Evolutionary conservation across 2,113 vertebrate species (phyloP).

Genomic region (Planiliza haematocheilus): DNA sequence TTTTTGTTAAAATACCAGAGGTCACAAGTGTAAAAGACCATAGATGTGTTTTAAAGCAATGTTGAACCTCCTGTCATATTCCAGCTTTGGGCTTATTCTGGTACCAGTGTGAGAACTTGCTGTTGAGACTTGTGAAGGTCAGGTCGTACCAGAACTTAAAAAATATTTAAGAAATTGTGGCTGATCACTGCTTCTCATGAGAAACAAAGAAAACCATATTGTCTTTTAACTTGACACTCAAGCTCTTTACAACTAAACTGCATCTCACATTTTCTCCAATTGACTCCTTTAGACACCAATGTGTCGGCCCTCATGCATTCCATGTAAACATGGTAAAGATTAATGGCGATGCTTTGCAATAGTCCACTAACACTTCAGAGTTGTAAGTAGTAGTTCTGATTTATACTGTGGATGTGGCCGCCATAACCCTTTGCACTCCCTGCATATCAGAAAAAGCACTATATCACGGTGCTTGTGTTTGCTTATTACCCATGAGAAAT

Average conservation of each 20-base stretch:
- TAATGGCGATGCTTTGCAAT: neutral
- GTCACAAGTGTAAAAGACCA: constrained; percentile 24
- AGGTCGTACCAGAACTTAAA: constrained; percentile 2
- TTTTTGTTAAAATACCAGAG: constrained; percentile 39
- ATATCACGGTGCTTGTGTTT: constrained; percentile 6
- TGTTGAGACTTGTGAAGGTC: constrained; percentile 54
- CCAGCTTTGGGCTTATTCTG: constrained; percentile 57
- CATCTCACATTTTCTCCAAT: neutral
- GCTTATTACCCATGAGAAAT: constrained; percentile 8
- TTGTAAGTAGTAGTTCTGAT: neutral
- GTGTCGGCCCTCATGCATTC: neutral
- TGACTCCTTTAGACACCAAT: neutral
- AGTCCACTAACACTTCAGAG: neutral
- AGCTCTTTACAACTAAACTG: neutral
- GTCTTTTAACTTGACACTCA: too few relatives aligned
- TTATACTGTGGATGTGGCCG: neutral
- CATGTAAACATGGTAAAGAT: neutral
- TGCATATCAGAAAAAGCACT: neutral
- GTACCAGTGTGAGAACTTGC: constrained; percentile 17
- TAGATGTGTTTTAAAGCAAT: constrained; percentile 40
- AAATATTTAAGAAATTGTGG: constrained; percentile 28
- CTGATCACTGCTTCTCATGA: neutral
- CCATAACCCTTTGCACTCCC: neutral
- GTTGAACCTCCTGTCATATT: constrained; percentile 48
- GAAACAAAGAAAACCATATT: neutral